Percentiles rank a stretch among this genome's conserved stretches.
Evolutionary conservation across 1,140 invertebrate species (phyloP).

Genomic region (Globodera rostochiensis): DNA sequence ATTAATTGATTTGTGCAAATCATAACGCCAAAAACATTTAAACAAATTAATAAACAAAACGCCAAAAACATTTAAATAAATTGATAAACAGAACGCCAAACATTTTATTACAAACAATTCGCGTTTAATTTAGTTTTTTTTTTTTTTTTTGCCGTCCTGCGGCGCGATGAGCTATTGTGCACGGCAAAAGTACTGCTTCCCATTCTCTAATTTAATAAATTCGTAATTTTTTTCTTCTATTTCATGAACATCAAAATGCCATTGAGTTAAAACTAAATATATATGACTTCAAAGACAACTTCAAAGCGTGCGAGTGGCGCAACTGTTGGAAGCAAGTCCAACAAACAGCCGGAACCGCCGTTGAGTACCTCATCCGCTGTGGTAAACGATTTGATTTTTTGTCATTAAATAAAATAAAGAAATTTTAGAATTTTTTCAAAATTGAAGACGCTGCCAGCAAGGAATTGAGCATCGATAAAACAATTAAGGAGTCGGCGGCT

Average conservation of each 20-base stretch:
- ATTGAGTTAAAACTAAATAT: no score
- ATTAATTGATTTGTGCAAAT: no score
- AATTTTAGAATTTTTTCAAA: slow-evolving; percentile 31
- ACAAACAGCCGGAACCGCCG: slow-evolving; percentile 11
- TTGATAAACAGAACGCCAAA: no score
- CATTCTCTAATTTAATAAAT: not conserved
- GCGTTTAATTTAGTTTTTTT: no score
- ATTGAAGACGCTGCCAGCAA: slow-evolving; percentile 28
- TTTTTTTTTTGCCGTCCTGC: no score
- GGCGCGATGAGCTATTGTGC: no score
- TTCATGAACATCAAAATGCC: not conserved
- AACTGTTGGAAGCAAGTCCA: not conserved
- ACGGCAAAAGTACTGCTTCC: no score
- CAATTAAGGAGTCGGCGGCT: slow-evolving; percentile 8
- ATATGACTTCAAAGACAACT: not conserved
- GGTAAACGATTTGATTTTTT: not conserved
- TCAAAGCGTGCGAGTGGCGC: not conserved
- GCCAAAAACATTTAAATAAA: no score
- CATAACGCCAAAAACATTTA: no score
- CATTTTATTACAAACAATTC: no score
- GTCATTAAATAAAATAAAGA: not conserved
- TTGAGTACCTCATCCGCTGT: not conserved
- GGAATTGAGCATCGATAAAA: not conserved
- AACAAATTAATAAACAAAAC: no score
- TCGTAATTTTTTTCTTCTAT: not conserved